Evolutionary conservation across 2,797 vertebrate species (phyloP).

Genomic region (Leptodactylus fallax): DNA sequence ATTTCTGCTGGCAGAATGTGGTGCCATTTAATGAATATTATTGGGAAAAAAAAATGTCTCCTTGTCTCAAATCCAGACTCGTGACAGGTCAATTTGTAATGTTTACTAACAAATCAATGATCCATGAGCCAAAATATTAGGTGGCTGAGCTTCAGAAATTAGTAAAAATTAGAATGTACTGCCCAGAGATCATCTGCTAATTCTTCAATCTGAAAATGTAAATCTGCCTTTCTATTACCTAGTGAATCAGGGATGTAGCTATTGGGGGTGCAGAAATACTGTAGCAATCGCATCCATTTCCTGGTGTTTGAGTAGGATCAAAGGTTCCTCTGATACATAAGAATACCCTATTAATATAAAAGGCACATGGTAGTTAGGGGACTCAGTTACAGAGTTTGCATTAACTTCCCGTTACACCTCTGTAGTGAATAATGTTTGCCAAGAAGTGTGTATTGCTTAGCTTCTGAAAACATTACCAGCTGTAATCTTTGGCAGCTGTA

Average conservation of each 20-base stretch:
- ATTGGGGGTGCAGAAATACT: too few relatives aligned
- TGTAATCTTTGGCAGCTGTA: neutral
- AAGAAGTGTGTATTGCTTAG: neutral
- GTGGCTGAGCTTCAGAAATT: neutral
- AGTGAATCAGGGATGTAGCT: too few relatives aligned
- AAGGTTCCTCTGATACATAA: too few relatives aligned
- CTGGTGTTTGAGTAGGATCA: too few relatives aligned
- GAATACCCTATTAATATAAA: too few relatives aligned
- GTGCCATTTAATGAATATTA: constrained; percentile 1
- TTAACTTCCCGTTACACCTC: neutral
- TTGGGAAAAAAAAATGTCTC: neutral
- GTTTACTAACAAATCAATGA: neutral
- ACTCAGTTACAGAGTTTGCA: neutral
- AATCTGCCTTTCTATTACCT: too few relatives aligned
- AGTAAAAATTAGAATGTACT: neutral
- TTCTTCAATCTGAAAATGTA: too few relatives aligned
- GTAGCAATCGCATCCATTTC: too few relatives aligned
- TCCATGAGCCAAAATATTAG: neutral
- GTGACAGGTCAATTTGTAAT: neutral
- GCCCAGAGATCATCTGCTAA: too few relatives aligned
- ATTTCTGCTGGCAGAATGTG: neutral
- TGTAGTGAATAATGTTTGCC: neutral
- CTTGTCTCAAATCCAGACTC: neutral
- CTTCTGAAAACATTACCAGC: neutral
- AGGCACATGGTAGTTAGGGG: too few relatives aligned